phyloP scores from a whole-genome alignment of 2,888 invertebrate species.

The Amiota minor region DNA sequence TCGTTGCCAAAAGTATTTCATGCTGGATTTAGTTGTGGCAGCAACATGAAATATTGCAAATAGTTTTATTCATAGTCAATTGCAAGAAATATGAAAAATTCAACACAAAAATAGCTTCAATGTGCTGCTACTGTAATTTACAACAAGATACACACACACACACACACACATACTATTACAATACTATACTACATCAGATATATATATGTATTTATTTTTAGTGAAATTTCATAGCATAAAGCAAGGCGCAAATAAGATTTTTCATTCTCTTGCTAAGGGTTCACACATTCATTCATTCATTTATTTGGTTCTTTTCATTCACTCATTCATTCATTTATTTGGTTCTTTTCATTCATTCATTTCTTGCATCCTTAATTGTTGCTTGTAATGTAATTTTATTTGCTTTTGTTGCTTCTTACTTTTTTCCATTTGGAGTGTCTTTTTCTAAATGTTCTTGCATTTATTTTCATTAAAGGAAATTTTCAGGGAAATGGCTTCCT shows the following conservation, averaged over 20 bases:
- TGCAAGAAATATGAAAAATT: slow-evolving; percentile 53
- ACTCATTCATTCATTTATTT: background rate
- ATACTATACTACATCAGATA: too few relatives aligned
- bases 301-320: background rate
- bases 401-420: slow-evolving; percentile 35
- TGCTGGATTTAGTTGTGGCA: slow-evolving; percentile 54
- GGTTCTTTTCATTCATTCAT: background rate
- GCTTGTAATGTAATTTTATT: slow-evolving; percentile 22
- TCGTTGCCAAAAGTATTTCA: slow-evolving; percentile 30
- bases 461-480: slow-evolving; percentile 54
- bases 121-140: background rate
- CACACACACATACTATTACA: too few relatives aligned
- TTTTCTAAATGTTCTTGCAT: slow-evolving; percentile 43
- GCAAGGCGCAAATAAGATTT: slow-evolving; percentile 20
- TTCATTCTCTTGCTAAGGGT: background rate
- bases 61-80: slow-evolving; percentile 63
- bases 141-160: too few relatives aligned
- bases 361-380: background rate
- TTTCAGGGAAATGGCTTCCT: too few relatives aligned
- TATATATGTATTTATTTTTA: background rate
- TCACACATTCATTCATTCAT: slow-evolving; percentile 12
- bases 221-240: slow-evolving; percentile 31
- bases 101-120: slow-evolving; percentile 35
- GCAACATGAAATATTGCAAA: slow-evolving; percentile 63
- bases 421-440: slow-evolving; percentile 14